Base-by-base conservation (phyloP, 2,888 invertebrate genomes). In the Yponomeuta plumbellus region DNA sequence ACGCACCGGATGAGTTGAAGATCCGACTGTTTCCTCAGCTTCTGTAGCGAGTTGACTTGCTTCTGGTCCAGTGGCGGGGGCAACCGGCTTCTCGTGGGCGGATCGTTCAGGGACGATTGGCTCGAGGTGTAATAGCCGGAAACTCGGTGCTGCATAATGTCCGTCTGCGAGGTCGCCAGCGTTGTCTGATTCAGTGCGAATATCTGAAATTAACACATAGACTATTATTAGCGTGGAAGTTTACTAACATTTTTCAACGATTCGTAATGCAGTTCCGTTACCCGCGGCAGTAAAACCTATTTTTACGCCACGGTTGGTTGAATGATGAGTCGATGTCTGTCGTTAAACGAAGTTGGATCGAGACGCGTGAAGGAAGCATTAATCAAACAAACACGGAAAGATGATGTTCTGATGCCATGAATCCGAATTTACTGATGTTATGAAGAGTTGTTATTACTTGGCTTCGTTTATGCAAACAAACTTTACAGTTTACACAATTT, bases 71-170 rank as follows among this genome's bases (percentile, higher is more conserved):
- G 90, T 0, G 95, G 95, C 40, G 91, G 91, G 3, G 92, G 93
- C 65, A 85, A 86, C 68, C 84, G 82, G 59, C 76, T 75, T 64
- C 78, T 76, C 20, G 81, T 71, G 0, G 81, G 71, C 0, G 76
- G 70, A 56, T 90, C 91, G 74, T 83, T 85, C 56, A 93, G 85
- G 63, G 93, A 94, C 8, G 96, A 96, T 72, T 95, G 95, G 77
- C 96, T 97, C 67, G 97, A 96, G 3, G 97, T 97, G 80, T 96
- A 97, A 85, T 97, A 97, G 22, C 97, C 97, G 44, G 97, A 97
- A 1, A 97, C 97, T 52, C 97, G 92, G 72, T 97, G 96, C 69
- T 94, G 94, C 76, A 96, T 90, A 71, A 96, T 93, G 72, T 96
- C 95, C 61, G 94, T 94, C 75, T 96, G 95, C 39, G 94, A 92